A percentile compares a stretch with the other conserved stretches of the same genome.
These are phyloP conservation scores for Coleophora flavipennella DNA, from an alignment of 2,888 invertebrate genomes.

Conservation along the genomic window DNA sequence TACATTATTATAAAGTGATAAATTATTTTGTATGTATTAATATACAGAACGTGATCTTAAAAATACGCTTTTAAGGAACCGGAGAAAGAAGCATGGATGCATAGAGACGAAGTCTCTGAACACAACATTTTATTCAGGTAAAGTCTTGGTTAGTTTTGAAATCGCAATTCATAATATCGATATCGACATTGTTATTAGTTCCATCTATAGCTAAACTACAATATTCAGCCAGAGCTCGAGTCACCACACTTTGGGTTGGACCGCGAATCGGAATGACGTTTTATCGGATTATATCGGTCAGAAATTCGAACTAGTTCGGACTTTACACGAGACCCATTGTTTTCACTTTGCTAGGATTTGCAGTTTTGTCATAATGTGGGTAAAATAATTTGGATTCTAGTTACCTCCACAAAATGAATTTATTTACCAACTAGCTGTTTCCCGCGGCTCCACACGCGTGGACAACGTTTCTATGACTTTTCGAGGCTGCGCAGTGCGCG, in stretches of 20 bases:
- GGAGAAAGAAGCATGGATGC: too few relatives aligned
- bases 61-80: too few relatives aligned
- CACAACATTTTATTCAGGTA: not conserved
- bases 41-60: too few relatives aligned
- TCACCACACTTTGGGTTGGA: constrained; percentile 18
- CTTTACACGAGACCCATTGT: not conserved
- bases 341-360: constrained; percentile 1
- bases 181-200: not conserved
- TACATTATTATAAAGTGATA: too few relatives aligned
- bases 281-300: constrained; percentile 24
- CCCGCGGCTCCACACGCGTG: too few relatives aligned
- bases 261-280: constrained; percentile 31
- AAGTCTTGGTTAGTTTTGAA: not conserved
- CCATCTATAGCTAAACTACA: too few relatives aligned
- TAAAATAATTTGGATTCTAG: not conserved
- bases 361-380: constrained; percentile 1
- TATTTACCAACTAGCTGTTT: too few relatives aligned
- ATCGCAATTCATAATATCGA: constrained; percentile 3
- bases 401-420: not conserved
- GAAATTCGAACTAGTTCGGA: constrained; percentile 11
- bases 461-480: too few relatives aligned
- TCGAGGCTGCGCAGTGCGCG: too few relatives aligned
- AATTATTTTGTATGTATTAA: too few relatives aligned
- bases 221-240: constrained; percentile 16
- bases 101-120: too few relatives aligned